A percentile compares a stretch with the other conserved stretches of the same genome.
phyloP scores from a whole-genome alignment of 1,140 invertebrate genomes.

The Drosophila bifasciata region DNA sequence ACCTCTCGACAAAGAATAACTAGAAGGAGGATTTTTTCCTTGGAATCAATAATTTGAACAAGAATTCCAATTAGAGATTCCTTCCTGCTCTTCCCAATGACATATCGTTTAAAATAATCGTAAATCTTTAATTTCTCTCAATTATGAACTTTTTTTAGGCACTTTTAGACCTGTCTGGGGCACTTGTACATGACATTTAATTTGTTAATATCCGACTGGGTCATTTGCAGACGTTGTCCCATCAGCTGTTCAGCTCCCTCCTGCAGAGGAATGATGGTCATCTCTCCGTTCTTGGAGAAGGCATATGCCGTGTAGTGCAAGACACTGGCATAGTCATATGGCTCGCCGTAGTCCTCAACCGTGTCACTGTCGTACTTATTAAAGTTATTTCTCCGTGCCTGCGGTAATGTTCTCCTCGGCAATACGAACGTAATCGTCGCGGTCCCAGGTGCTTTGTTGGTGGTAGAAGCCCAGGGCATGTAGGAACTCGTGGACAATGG shows the following conservation, averaged over 20 bases:
- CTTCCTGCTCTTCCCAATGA: too few relatives aligned
- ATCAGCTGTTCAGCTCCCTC: conserved; percentile 69
- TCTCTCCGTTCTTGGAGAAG: conserved; percentile 89
- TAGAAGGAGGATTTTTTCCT: not conserved
- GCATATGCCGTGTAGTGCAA: conserved; percentile 89
- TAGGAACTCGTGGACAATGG: conserved; percentile 88
- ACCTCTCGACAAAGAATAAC: too few relatives aligned
- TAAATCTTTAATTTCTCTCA: not conserved
- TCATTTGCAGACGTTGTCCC: conserved; percentile 86
- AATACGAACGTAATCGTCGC: conserved; percentile 89
- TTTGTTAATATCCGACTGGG: conserved; percentile 85
- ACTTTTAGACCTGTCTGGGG: conserved; percentile 57
- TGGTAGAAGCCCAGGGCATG: conserved; percentile 89
- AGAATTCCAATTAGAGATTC: too few relatives aligned
- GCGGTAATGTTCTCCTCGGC: conserved; percentile 88
- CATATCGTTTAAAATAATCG: not conserved
- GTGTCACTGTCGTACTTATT: conserved; percentile 84
- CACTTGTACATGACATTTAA: conserved; percentile 85
- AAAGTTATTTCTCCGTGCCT: conserved; percentile 86
- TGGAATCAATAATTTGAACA: too few relatives aligned
- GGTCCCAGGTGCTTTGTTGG: conserved; percentile 89
- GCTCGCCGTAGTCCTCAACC: conserved; percentile 83
- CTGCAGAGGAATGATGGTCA: conserved; percentile 87
- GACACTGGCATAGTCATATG: conserved; percentile 88
- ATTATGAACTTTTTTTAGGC: not conserved